Conservation (phyloP, 2,888 invertebrate species). For the Hecatera dysodea region DNA sequence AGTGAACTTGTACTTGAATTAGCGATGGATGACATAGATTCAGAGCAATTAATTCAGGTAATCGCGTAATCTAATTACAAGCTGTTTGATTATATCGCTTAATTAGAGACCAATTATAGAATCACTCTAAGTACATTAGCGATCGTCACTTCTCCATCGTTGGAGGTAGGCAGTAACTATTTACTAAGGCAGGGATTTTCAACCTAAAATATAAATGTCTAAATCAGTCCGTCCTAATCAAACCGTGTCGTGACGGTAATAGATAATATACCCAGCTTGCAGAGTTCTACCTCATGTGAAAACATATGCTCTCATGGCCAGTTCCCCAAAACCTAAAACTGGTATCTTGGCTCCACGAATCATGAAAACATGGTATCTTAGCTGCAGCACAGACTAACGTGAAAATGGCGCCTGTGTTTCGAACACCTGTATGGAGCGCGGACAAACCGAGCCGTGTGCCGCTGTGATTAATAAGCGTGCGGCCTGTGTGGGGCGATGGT, state of each 20-base stretch:
- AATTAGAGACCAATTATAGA: too few relatives aligned
- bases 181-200: not conserved
- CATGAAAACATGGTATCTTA: conserved; percentile 1
- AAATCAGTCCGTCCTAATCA: not conserved
- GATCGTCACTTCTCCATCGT: not conserved
- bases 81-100: too few relatives aligned
- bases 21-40: not conserved
- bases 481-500: conserved; percentile 28
- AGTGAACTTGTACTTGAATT: not conserved
- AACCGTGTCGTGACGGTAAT: not conserved
- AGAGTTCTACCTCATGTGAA: not conserved
- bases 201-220: not conserved
- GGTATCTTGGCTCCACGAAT: conserved; percentile 1
- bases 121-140: too few relatives aligned
- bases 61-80: not conserved
- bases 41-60: not conserved
- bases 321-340: not conserved
- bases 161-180: not conserved
- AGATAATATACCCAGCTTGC: not conserved
- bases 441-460: conserved; percentile 56
- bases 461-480: conserved; percentile 66
- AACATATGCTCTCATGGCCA: not conserved
- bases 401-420: conserved; percentile 28
- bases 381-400: conserved; percentile 4
- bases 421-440: conserved; percentile 60